Conservation (phyloP, 2,888 invertebrate species). For the Ormyrus rosae region DNA sequence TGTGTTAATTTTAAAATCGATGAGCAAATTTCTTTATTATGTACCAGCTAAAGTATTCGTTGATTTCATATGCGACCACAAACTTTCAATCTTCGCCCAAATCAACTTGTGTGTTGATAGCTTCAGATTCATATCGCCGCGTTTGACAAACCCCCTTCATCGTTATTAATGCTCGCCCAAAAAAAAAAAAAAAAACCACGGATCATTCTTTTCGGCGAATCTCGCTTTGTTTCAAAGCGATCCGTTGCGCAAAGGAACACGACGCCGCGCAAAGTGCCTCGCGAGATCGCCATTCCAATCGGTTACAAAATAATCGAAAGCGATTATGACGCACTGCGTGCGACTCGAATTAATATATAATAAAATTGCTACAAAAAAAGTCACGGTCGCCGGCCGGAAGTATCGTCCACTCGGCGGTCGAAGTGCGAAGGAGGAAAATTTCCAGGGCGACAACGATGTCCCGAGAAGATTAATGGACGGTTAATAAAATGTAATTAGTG, state of each 20-base stretch:
- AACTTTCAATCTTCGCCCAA: no score
- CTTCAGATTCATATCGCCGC: background rate
- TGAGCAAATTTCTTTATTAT: no score
- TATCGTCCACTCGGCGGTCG: background rate
- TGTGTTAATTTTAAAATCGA: no score
- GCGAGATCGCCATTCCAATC: background rate
- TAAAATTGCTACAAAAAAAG: background rate
- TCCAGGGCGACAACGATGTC: no score
- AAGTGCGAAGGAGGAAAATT: no score
- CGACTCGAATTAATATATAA: background rate
- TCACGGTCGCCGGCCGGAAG: background rate
- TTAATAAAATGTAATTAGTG: no score
- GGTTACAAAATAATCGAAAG: conserved; percentile 42
- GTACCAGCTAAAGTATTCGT: no score
- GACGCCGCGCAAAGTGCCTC: conserved; percentile 1
- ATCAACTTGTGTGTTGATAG: background rate
- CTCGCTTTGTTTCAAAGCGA: background rate
- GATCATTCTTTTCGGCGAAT: conserved; percentile 24
- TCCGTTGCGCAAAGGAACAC: background rate
- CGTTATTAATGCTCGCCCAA: background rate
- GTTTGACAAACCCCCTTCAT: background rate
- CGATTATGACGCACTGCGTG: conserved; percentile 13
- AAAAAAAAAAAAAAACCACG: background rate
- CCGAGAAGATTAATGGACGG: no score
- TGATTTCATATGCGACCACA: no score